A percentile compares a stretch with the other conserved stretches of the same genome.
phyloP scores from a whole-genome alignment of 2,113 vertebrate species.

The Zosterops hypoxanthus region DNA sequence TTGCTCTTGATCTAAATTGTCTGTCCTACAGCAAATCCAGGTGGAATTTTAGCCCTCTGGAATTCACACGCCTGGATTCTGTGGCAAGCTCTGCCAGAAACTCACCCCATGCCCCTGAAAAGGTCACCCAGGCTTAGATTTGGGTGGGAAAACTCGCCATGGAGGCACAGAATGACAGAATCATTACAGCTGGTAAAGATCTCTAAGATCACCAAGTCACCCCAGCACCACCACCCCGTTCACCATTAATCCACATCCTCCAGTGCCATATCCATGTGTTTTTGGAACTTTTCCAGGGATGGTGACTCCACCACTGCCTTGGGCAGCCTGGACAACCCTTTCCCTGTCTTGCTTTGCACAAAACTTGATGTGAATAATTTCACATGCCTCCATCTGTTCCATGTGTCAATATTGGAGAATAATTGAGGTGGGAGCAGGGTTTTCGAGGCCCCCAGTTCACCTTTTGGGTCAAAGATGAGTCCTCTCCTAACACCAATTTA shows the following conservation, averaged over 20 bases:
- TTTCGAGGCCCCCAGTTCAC: not conserved
- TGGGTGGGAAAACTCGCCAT: not conserved
- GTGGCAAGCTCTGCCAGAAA: not conserved
- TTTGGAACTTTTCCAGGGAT: not conserved
- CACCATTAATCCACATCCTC: not conserved
- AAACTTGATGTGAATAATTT: not conserved
- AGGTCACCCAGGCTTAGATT: not conserved
- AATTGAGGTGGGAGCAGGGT: not conserved
- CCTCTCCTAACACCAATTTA: not conserved
- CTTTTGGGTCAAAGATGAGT: not conserved
- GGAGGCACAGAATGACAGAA: not conserved
- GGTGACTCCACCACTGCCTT: not conserved
- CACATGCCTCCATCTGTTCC: not conserved
- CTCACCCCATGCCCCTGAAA: not conserved
- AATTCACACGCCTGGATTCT: not conserved
- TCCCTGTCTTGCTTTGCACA: not conserved
- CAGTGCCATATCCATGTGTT: accelerated
- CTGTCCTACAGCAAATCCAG: not conserved
- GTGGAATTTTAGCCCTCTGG: not conserved
- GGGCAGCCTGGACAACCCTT: not conserved
- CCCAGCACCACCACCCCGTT: not conserved
- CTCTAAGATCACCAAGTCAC: not conserved
- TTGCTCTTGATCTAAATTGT: not conserved
- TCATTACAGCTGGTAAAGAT: not conserved
- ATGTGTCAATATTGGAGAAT: not conserved